Evolutionary conservation across 1,140 invertebrate species (phyloP).

Genomic region (Drosophila bifasciata): DNA sequence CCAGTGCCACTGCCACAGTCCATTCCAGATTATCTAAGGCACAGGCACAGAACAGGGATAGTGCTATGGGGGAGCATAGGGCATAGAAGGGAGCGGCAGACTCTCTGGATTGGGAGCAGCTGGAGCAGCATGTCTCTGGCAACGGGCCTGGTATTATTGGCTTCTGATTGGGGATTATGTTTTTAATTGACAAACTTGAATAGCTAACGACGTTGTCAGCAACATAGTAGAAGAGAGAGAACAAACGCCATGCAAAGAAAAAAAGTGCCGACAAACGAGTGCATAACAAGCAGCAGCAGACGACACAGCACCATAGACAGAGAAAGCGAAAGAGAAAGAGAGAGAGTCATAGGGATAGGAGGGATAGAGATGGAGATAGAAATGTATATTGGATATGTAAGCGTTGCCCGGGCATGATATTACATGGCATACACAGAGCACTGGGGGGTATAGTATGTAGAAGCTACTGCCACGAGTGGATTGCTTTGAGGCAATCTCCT

Average conservation of each 20-base stretch:
- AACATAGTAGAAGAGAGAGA: constrained; percentile 50
- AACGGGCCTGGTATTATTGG: constrained; percentile 72
- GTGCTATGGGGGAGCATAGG: background rate
- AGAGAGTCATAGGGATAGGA: too few relatives aligned
- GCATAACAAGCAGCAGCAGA: constrained; percentile 72
- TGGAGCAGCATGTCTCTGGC: constrained; percentile 20
- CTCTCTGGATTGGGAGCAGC: background rate
- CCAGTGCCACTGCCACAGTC: constrained; percentile 15
- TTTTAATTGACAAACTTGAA: constrained; percentile 83
- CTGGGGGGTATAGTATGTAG: background rate
- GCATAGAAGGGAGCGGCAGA: background rate
- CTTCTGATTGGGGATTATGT: constrained; percentile 82
- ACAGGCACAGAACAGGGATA: constrained; percentile 7
- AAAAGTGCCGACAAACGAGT: constrained; percentile 81
- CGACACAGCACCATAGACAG: background rate
- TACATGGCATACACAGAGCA: constrained; percentile 4
- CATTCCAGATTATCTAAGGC: constrained; percentile 53
- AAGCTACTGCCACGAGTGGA: constrained; percentile 12
- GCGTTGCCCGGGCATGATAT: constrained; percentile 16
- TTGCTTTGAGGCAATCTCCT: constrained; percentile 33
- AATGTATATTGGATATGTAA: constrained; percentile 38
- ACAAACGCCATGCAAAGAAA: constrained; percentile 72
- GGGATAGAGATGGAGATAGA: background rate
- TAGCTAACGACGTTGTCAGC: constrained; percentile 81
- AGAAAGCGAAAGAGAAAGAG: background rate